Percentiles rank a stretch among this genome's conserved stretches.
Conservation (phyloP, 2,113 vertebrate species). For the Oncorhynchus masou region DNA sequence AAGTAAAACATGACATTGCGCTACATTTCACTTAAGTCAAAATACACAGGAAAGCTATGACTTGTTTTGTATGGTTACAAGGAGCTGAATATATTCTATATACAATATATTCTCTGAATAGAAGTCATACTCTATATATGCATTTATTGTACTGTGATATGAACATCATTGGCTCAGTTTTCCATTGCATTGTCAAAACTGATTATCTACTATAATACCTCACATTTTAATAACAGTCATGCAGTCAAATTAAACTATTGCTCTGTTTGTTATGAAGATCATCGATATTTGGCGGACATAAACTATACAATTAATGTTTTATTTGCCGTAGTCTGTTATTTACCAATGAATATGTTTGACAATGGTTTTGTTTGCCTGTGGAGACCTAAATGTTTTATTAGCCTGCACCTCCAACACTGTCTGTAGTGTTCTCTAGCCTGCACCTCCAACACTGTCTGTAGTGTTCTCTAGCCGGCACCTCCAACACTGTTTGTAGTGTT, state of each 20-base stretch:
- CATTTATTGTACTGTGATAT: neutral
- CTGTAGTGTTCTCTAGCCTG: too few species aligned
- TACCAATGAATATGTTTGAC: neutral
- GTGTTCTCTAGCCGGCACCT: too few species aligned
- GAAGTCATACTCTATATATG: neutral
- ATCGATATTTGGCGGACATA: neutral
- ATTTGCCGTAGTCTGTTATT: neutral
- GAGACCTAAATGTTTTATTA: neutral
- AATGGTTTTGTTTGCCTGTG: neutral
- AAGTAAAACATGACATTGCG: constrained; percentile 32
- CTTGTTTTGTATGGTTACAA: neutral
- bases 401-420: neutral
- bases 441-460: too few species aligned
- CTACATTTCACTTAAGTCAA: constrained; percentile 9
- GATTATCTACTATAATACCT: neutral
- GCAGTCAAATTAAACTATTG: neutral
- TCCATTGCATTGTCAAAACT: neutral
- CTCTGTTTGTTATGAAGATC: constrained; percentile 7
- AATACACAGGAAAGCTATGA: constrained; percentile 9
- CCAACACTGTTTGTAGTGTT: too few species aligned
- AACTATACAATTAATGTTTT: neutral
- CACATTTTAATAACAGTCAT: neutral
- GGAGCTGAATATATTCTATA: neutral
- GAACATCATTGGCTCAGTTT: neutral
- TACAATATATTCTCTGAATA: neutral